These are phyloP conservation scores for Alethe castanea DNA, from an alignment of 2,113 vertebrate genomes.

Conservation along the genomic window DNA sequence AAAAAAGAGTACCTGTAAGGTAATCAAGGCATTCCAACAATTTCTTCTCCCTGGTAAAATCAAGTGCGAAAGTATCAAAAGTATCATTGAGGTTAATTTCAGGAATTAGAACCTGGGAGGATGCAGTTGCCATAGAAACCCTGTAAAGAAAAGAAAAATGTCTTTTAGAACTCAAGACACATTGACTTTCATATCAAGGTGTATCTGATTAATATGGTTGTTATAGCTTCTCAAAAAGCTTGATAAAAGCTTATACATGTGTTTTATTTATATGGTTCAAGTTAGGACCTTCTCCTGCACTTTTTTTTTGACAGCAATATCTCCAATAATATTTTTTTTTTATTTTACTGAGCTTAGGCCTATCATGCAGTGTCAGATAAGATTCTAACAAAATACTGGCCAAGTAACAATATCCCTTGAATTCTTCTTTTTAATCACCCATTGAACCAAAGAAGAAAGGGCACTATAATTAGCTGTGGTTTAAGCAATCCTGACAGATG, in stretches of 20 bases:
- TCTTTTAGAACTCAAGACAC: conserved; percentile 8
- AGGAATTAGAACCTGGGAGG: conserved; percentile 95
- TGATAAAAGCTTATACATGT: not conserved
- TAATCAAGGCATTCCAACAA: conserved; percentile 96
- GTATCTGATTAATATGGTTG: not conserved
- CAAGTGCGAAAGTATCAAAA: conserved; percentile 95
- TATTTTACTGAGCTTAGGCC: not conserved
- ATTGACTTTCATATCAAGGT: not conserved
- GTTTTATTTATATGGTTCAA: not conserved
- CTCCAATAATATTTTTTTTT: not conserved
- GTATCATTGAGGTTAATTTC: conserved; percentile 98
- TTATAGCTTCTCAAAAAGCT: not conserved
- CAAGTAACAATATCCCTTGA: not conserved
- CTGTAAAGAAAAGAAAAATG: conserved; percentile 72
- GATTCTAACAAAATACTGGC: not conserved
- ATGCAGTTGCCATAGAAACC: conserved; percentile 96
- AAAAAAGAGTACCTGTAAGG: conserved; percentile 85
- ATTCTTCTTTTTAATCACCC: not conserved
- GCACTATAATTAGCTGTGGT: conserved; percentile 17
- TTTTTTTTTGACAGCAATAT: not conserved
- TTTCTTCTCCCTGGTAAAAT: conserved; percentile 97
- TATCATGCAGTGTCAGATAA: not conserved
- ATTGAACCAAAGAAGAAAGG: not conserved
- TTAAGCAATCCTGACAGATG: conserved; percentile 16
- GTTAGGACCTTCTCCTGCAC: not conserved